These are phyloP conservation scores for Psophia crepitans DNA, from an alignment of 2,113 vertebrate species.

Conservation along the genomic window DNA sequence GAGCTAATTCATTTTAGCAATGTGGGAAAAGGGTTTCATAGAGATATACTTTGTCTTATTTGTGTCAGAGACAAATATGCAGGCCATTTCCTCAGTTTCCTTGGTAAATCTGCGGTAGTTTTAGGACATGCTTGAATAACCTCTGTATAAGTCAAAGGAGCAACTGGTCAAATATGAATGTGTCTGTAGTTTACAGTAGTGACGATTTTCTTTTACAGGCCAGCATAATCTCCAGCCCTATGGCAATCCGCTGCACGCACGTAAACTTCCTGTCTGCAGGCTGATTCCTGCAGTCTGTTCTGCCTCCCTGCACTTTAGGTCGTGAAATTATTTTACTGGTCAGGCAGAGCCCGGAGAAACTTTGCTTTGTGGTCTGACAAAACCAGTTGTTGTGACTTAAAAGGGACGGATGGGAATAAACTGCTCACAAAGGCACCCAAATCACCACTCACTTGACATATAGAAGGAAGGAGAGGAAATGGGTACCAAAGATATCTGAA, in stretches of 20 bases:
- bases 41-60: not conserved
- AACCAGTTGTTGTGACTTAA: not conserved
- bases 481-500: not conserved
- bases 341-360: not conserved
- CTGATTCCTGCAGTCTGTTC: not conserved
- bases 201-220: not conserved
- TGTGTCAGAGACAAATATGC: not conserved
- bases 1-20: not conserved
- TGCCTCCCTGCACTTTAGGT: not conserved
- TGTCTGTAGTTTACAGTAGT: not conserved
- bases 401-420: not conserved
- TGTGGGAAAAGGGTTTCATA: not conserved
- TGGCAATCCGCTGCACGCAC: not conserved
- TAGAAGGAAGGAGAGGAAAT: not conserved
- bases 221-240: not conserved
- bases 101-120: not conserved
- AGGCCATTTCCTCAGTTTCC: not conserved
- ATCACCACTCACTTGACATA: fast-evolving
- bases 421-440: not conserved
- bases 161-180: not conserved
- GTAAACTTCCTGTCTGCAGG: not conserved
- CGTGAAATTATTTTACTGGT: not conserved
- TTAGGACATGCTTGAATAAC: not conserved
- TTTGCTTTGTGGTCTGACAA: not conserved
- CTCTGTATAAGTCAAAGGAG: not conserved